Evolutionary conservation across 1,140 invertebrate species (phyloP), one percentile per base, ranked within the genome.

Genomic region (Platyscapa corneri): DNA sequence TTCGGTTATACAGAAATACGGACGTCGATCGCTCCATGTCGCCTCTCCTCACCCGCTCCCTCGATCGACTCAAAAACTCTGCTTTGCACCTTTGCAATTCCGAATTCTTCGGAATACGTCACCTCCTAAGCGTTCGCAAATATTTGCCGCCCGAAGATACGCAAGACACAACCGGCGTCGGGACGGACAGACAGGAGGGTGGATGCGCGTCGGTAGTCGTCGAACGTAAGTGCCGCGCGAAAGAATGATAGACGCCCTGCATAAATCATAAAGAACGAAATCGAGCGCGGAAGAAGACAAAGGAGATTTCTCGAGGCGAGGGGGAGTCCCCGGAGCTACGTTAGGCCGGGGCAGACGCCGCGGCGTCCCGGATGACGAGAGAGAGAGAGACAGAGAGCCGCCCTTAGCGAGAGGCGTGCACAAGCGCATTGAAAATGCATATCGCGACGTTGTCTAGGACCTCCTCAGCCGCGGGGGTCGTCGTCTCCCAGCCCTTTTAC

Each of bases 191-290:
- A 53, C 18, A 53, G 49, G 18, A 18, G 7, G 49, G 49, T 16
- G 18, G 8, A 34, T 6, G 65, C 12, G 30, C 32, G 65, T 20
- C 34, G 30, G 56, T 32, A 72, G 65, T 20, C 42, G 16, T 42
- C 65, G 42, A 30, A 46, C n/a, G 60, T 49, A 82, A 82, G 78
- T 81, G 64, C 60, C 46, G 30, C 67, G 46, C 70, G 32, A 37
- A 74, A 74, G 46, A 77, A 70, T 70, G 75, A 84, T 53, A 53
- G 82, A 84, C 74, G 64, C 20, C 42, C 82, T 78, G 82, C 82
- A 84, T 84, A 78, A 84, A 84, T 84, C 75, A 84, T 84, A 70
- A 84, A 65, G 75, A 77, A 23, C 75, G 82, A 83, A 70, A 83
- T 83, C 70, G 53, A 83, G 82, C 74, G 82, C n/a, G n/a, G n/a